Evolutionary conservation across 2,797 vertebrate species (phyloP).

Genomic region (Gallirallus australis): DNA sequence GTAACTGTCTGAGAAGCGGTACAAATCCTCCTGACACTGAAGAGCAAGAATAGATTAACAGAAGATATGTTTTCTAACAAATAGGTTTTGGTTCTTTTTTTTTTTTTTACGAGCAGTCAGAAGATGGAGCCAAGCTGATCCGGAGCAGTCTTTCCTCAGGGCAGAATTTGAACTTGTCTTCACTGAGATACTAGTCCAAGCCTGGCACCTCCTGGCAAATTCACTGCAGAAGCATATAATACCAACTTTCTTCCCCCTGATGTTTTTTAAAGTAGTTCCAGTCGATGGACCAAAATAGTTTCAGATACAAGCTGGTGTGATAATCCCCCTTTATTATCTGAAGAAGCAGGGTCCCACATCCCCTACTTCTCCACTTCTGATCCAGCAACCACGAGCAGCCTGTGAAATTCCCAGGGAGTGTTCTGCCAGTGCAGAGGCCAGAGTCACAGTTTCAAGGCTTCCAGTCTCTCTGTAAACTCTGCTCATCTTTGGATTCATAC

Average conservation of each 20-base stretch:
- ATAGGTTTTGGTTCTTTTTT: neutral
- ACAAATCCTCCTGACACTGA: neutral
- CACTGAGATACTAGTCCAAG: neutral
- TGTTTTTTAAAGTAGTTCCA: neutral
- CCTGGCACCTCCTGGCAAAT: neutral
- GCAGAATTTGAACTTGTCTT: neutral
- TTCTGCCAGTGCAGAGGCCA: neutral
- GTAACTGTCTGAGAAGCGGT: neutral
- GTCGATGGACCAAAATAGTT: neutral
- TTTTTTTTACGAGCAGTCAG: neutral
- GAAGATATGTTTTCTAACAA: neutral
- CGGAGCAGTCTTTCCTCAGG: neutral
- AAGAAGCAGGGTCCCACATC: neutral
- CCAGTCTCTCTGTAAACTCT: neutral
- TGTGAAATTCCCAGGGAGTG: accelerated
- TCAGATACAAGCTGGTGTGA: neutral
- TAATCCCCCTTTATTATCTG: neutral
- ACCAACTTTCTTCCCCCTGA: neutral
- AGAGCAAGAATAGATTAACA: neutral
- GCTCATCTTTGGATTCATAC: neutral
- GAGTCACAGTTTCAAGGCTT: neutral
- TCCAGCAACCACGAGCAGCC: accelerated
- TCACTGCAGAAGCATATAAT: neutral
- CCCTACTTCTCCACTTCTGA: neutral
- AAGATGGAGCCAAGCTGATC: neutral